Conservation (phyloP, 2,113 vertebrate genomes). For the Boleophthalmus pectinirostris region DNA sequence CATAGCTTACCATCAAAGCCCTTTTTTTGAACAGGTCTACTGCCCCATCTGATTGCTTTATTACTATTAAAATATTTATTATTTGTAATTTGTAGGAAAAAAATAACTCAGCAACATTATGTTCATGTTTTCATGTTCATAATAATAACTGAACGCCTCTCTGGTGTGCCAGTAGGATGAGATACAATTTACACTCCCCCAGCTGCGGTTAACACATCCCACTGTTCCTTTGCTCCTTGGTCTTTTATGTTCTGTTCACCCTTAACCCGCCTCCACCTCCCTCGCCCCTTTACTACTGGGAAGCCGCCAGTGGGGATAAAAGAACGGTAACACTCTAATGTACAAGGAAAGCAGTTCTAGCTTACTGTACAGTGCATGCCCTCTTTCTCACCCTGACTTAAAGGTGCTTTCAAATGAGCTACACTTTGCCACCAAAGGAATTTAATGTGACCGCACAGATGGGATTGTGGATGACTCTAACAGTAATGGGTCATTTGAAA, state of each 20-base stretch:
- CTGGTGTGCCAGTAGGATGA: conserved; percentile 27
- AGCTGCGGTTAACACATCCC: conserved; percentile 27
- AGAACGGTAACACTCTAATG: conserved; percentile 38
- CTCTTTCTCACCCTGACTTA: conserved; percentile 44
- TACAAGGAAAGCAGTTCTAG: conserved; percentile 47
- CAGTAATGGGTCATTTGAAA: conserved; percentile 1
- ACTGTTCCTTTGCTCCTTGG: conserved; percentile 32
- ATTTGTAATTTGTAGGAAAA: too few relatives aligned
- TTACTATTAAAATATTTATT: too few relatives aligned
- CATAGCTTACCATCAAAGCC: too few relatives aligned
- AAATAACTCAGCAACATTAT: not conserved
- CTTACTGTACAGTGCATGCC: conserved; percentile 49
- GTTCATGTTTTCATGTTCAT: not conserved
- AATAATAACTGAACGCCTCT: conserved; percentile 10
- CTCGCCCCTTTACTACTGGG: conserved; percentile 32
- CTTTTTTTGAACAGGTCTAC: too few relatives aligned
- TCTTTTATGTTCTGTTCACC: conserved; percentile 44
- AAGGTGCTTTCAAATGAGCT: conserved; percentile 56
- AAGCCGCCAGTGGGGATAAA: conserved; percentile 34
- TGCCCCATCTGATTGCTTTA: too few relatives aligned
- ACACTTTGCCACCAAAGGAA: conserved; percentile 43
- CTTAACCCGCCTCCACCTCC: conserved; percentile 26
- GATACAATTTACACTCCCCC: conserved; percentile 35
- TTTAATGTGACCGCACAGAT: conserved; percentile 34
- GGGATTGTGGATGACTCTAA: conserved; percentile 24